phyloP scores from a whole-genome alignment of 2,888 invertebrate species.

The Atrina japonica region DNA sequence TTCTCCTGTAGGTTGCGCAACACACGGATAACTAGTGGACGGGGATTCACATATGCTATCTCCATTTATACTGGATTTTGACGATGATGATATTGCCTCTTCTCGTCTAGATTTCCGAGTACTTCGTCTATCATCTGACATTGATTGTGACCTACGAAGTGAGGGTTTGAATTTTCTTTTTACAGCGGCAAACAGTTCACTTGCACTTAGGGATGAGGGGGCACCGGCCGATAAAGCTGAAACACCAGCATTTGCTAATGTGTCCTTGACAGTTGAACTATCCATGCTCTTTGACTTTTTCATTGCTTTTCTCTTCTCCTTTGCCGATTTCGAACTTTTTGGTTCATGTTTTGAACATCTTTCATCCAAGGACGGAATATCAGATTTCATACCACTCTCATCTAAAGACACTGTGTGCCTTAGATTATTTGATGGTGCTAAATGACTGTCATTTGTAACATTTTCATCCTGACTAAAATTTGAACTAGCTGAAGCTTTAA shows the following conservation, averaged over 20 bases:
- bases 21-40: not conserved
- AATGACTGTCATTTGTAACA: too few relatives aligned
- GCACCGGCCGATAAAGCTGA: constrained; percentile 56
- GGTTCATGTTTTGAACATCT: constrained; percentile 9
- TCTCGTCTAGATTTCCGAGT: not conserved
- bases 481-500: too few relatives aligned
- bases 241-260: constrained; percentile 58
- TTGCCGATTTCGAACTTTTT: constrained; percentile 37
- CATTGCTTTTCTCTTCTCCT: constrained; percentile 59
- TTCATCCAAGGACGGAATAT: too few relatives aligned
- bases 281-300: constrained; percentile 65
- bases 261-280: constrained; percentile 53
- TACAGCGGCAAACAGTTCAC: constrained; percentile 67
- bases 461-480: too few relatives aligned
- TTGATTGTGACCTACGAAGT: constrained; percentile 54
- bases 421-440: too few relatives aligned
- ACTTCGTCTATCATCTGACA: constrained; percentile 45
- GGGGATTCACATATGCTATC: constrained; percentile 4
- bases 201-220: constrained; percentile 61
- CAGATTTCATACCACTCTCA: too few relatives aligned
- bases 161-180: constrained; percentile 68
- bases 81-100: not conserved
- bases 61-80: not conserved
- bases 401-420: too few relatives aligned
- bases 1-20: not conserved